Evolutionary conservation across 2,113 vertebrate species (phyloP).

Genomic region (Hemiscyllium ocellatum): DNA sequence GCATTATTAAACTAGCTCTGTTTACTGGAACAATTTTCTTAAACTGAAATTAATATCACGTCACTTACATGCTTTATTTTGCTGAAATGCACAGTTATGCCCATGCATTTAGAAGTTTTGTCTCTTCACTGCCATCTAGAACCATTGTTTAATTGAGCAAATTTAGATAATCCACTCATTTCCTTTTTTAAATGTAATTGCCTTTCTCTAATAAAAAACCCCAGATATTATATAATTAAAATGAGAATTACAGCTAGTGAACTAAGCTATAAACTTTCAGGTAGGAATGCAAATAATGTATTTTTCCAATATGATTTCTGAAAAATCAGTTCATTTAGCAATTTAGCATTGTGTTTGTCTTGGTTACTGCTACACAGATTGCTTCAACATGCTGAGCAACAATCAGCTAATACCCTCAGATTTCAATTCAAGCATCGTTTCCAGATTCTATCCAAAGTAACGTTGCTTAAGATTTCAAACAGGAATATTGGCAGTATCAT

Average conservation of each 20-base stretch:
- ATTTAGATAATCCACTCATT: conserved; percentile 1
- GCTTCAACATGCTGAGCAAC: neutral
- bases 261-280: neutral
- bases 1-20: neutral
- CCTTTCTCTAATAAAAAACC: neutral
- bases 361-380: neutral
- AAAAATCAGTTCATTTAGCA: neutral
- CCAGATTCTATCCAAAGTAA: neutral
- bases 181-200: neutral
- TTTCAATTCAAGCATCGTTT: neutral
- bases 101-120: neutral
- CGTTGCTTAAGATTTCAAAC: neutral
- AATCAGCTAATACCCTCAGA: neutral
- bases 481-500: neutral
- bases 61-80: neutral
- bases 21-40: conserved; percentile 13
- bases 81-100: neutral
- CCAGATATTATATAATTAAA: neutral
- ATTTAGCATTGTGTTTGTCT: neutral
- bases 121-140: neutral
- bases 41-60: neutral
- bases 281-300: no score
- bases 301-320: neutral
- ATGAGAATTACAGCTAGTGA: neutral
- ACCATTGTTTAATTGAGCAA: neutral